Percentiles rank a stretch among this genome's conserved stretches.
Conservation (phyloP, 2,797 vertebrate species). For the Tragelaphus oryx region DNA sequence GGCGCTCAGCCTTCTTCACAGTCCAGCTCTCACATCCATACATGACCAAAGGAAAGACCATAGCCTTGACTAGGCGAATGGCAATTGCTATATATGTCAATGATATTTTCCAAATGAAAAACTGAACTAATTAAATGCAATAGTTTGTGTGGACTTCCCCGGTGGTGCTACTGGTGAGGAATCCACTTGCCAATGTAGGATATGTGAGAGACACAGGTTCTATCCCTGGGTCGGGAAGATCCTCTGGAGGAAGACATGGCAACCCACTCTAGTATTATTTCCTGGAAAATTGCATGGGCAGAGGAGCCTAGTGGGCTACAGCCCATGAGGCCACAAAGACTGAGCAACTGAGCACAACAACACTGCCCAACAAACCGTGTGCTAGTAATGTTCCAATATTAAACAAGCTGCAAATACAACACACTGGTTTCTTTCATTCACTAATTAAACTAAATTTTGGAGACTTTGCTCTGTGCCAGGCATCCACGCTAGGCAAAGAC, state of each 20-base stretch:
- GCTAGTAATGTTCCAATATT: neutral
- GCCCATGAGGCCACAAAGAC: neutral
- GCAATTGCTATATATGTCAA: neutral
- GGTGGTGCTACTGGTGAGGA: neutral
- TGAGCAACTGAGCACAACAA: neutral
- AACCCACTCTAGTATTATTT: neutral
- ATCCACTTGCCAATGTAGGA: neutral
- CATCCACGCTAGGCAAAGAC: neutral
- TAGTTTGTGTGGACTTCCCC: neutral
- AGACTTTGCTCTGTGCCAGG: neutral
- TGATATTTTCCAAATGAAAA: conserved; percentile 12
- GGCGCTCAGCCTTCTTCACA: too few species aligned
- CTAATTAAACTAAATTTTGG: neutral
- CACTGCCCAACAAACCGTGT: neutral
- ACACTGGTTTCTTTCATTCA: neutral
- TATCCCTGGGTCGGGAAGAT: neutral
- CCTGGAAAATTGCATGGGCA: neutral
- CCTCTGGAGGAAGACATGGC: neutral
- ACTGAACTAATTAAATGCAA: neutral
- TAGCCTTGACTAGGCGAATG: too few species aligned
- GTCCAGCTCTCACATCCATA: too few species aligned
- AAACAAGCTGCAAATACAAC: neutral
- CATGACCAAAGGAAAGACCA: too few species aligned
- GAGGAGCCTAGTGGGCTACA: neutral
- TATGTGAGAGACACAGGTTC: neutral